Evolutionary conservation across 2,888 invertebrate species (phyloP), one percentile per base, ranked within the genome.

Genomic region (Patella ulyssiponensis): DNA sequence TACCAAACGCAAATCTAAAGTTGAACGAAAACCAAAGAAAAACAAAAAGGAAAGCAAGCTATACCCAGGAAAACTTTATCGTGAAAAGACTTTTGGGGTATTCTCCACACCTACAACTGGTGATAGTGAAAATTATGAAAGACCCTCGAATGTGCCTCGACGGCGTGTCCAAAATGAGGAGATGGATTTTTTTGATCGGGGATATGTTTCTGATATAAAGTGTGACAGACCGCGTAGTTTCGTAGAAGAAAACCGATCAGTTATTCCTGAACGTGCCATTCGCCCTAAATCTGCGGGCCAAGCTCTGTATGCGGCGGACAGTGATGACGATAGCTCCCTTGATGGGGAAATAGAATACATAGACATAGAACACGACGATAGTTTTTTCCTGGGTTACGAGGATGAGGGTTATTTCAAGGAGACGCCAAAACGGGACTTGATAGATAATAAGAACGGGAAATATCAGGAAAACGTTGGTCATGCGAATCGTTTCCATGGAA

Each of bases 21-120:
- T 44, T 44, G 44, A 44, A 7, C 20, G 64, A 64, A 64, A 64
- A 64, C 64, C 64, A 64, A 64, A 64, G 64, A 64, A 64, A 23
- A 64, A 0, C 12, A 64, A 64, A 23, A 64, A 64, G 64, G 64
- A 64, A 23, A 23, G 12, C 2, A 64, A 64, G 14, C 64, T 23
- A 64, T 64, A 12, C 14, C 20, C 64, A 12, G 64, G 64, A 23
- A 64, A 64, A n/a, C 20, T 64, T 12, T 64, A 64, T 14, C 64
- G 64, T 20, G 64, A 64, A 23, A 64, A 64, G 23, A 64, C 64
- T 11, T 64, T 64, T 23, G 64, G 64, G 11, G 64, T 64, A 14
- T 64, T 64, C 23, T 64, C 64, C 20, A 64, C 64, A 14, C 23
- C 64, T 11, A 23, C 20, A 20, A 64, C 64, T 1, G 20, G 20